A percentile compares a stretch with the other conserved stretches of the same genome.
These are phyloP conservation scores for Eristalinus sepulchralis DNA, from an alignment of 2,888 invertebrate genomes.

Conservation along the genomic window DNA sequence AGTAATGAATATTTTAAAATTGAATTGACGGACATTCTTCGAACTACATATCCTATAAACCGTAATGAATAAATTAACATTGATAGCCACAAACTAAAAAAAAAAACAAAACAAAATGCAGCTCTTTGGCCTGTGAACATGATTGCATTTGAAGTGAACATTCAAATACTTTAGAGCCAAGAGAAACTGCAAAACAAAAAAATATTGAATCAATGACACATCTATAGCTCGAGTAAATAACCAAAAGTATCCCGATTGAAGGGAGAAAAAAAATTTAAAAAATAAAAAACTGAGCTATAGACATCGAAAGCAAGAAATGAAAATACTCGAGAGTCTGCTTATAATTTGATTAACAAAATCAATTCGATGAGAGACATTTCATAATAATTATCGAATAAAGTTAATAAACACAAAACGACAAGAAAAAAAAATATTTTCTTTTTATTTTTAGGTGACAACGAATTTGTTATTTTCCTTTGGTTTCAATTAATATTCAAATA, in stretches of 20 bases:
- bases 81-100: conserved; percentile 4
- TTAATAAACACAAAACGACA: conserved; percentile 36
- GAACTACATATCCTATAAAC: not conserved
- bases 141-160: not conserved
- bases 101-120: not conserved
- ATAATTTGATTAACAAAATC: not conserved
- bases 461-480: conserved; percentile 69
- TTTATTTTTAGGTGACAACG: conserved; percentile 46
- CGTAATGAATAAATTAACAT: not conserved
- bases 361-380: conserved; percentile 1
- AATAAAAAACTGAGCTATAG: conserved; percentile 3
- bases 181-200: not conserved
- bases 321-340: not conserved
- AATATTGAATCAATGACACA: not conserved
- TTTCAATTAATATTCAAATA: conserved; percentile 65
- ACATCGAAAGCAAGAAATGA: not conserved
- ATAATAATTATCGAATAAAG: conserved; percentile 5
- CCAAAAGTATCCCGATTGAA: not conserved
- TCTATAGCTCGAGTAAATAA: not conserved
- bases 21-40: not conserved
- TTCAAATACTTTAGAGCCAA: not conserved
- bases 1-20: not conserved
- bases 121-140: not conserved
- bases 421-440: conserved; percentile 26
- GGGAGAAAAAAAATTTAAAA: not conserved